Evolutionary conservation across 2,113 vertebrate genomes (phyloP).

Genomic region (Eulemur macaco): DNA sequence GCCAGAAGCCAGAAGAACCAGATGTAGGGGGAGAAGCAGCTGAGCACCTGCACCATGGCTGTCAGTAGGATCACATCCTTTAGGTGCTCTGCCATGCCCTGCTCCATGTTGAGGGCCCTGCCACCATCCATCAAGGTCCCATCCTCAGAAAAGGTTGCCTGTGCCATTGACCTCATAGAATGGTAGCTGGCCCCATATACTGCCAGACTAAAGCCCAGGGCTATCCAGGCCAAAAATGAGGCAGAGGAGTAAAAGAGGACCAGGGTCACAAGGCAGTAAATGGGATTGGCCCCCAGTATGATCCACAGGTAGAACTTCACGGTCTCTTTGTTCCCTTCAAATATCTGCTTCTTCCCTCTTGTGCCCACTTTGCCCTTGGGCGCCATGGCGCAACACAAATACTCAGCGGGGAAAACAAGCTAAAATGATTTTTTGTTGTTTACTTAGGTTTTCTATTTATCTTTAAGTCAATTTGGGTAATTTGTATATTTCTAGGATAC

Average conservation of each 20-base stretch:
- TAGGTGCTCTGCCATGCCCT: constrained; percentile 99
- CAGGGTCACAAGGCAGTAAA: constrained; percentile 91
- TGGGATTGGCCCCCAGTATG: constrained; percentile 67
- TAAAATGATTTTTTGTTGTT: background rate
- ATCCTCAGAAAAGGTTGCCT: constrained; percentile 91
- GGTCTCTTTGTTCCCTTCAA: no score
- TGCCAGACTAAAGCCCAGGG: constrained; percentile 88
- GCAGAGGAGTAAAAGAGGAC: constrained; percentile 91
- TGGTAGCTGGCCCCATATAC: constrained; percentile 94
- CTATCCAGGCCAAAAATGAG: constrained; percentile 93
- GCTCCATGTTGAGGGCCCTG: constrained; percentile 99
- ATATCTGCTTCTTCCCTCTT: no score
- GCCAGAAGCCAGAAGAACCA: constrained; percentile 99
- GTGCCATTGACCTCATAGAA: constrained; percentile 96
- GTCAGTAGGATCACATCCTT: constrained; percentile 98
- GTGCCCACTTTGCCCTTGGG: no score
- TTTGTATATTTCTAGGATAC: background rate
- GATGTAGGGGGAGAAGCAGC: constrained; percentile 94
- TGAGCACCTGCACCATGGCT: constrained; percentile 97
- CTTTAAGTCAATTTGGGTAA: background rate
- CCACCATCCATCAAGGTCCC: constrained; percentile 94
- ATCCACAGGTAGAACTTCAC: no score
- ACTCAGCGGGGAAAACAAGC: no score
- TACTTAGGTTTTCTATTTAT: background rate
- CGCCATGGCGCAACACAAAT: no score